Evolutionary conservation across 2,888 invertebrate genomes (phyloP).

Genomic region (Mechanitis mazaeus): DNA sequence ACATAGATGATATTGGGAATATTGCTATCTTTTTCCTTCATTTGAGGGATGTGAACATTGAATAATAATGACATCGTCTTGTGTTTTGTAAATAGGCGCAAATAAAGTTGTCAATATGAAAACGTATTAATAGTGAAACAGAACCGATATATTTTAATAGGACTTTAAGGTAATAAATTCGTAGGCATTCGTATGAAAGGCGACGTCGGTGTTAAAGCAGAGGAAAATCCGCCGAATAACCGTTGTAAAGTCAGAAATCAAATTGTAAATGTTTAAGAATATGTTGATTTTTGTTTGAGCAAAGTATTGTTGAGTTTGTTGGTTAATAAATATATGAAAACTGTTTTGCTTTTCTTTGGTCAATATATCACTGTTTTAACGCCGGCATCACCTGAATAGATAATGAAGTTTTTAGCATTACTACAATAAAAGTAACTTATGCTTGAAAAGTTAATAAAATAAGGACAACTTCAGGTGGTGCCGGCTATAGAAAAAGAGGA

Average conservation of each 20-base stretch:
- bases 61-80: neutral
- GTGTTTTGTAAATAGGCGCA: too few species aligned
- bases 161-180: neutral
- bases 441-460: constrained; percentile 7
- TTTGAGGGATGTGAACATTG: neutral
- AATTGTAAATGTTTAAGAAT: constrained; percentile 18
- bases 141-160: neutral
- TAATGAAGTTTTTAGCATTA: constrained; percentile 8
- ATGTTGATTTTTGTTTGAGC: constrained; percentile 29
- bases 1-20: constrained; percentile 21
- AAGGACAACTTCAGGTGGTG: constrained; percentile 51
- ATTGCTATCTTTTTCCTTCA: neutral
- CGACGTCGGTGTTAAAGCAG: constrained; percentile 69
- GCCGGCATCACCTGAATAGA: constrained; percentile 62
- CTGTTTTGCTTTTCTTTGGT: constrained; percentile 33
- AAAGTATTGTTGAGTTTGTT: constrained; percentile 33
- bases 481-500: constrained; percentile 50
- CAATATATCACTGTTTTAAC: constrained; percentile 53
- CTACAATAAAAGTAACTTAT: neutral
- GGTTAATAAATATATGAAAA: constrained; percentile 48
- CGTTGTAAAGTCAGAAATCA: constrained; percentile 31
- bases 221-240: constrained; percentile 17
- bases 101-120: too few species aligned
- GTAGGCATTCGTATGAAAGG: constrained; percentile 32
- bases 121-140: too few species aligned